Evolutionary conservation across 1,140 invertebrate species (phyloP).

Genomic region (Drosophila orosa): DNA sequence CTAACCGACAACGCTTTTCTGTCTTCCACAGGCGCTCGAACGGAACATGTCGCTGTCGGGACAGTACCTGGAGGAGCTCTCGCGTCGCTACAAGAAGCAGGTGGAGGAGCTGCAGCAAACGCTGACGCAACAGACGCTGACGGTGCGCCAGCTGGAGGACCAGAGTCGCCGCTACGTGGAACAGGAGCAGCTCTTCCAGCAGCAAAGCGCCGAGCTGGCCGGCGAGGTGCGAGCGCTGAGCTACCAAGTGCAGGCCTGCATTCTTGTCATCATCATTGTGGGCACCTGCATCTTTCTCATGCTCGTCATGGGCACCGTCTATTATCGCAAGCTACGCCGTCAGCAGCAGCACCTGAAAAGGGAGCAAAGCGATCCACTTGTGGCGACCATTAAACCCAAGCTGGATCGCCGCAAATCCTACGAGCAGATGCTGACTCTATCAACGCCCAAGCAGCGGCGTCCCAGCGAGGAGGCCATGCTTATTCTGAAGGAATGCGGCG

Average conservation of each 20-base stretch:
- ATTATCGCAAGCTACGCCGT: conserved; percentile 67
- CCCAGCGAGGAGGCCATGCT: conserved; percentile 92
- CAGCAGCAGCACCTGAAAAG: conserved; percentile 61
- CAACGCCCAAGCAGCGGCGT: conserved; percentile 86
- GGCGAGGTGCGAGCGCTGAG: conserved; percentile 87
- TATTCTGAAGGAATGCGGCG: conserved; percentile 84
- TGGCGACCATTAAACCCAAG: conserved; percentile 25
- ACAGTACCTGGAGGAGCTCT: conserved; percentile 97
- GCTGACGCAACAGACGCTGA: conserved; percentile 94
- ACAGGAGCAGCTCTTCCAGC: conserved; percentile 87
- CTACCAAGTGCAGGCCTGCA: conserved; percentile 75
- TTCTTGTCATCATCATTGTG: conserved; percentile 73
- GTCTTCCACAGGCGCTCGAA: conserved; percentile 91
- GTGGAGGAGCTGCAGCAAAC: conserved; percentile 96
- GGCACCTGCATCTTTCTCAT: conserved; percentile 74
- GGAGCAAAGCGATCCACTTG: conserved; percentile 5
- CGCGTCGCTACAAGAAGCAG: conserved; percentile 96
- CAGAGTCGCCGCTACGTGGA: conserved; percentile 89
- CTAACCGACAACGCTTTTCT: conserved; percentile 24
- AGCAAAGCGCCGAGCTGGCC: conserved; percentile 86
- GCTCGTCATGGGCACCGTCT: conserved; percentile 70
- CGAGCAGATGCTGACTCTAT: conserved; percentile 86
- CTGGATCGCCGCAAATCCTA: conserved; percentile 86
- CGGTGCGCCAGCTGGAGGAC: conserved; percentile 90
- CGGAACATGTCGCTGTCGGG: conserved; percentile 97